Evolutionary conservation across 2,113 vertebrate species (phyloP), one percentile per base, ranked within the genome.

Genomic region (Cervus canadensis): DNA sequence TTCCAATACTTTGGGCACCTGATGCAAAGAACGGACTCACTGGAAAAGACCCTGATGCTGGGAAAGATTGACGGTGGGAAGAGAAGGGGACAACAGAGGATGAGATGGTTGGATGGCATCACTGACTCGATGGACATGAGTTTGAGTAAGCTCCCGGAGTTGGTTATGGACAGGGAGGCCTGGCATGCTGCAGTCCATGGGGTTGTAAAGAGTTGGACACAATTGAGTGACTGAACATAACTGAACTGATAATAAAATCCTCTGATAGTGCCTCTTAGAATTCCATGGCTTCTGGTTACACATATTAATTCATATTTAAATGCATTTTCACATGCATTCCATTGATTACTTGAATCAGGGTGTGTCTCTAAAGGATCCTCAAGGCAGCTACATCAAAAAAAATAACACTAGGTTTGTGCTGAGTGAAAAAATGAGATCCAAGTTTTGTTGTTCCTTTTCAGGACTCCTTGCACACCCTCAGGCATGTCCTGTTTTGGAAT

Each of bases 181-280:
- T 71, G 67, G 19, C 10, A 0, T 40, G 19, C n/a, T 40, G 67
- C 19, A 40, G 9, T 71, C n/a, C 10, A 40, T 40, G n/a, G 19
- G 19, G n/a, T 71, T 0, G 0, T 36, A 71, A 36, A 71, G n/a
- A 40, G n/a, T 71, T 0, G 0, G 10, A 71, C 19, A 71, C 10
- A 71, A 13, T 0, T 71, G 67, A 71, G n/a, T 1, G 5, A 36
- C n/a, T 71, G n/a, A 71, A 23, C n/a, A n/a, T 4, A 67, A 67
- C 8, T 71, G 67, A 71, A 71, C 67, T 71, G 67, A 71, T 52
- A 67, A 64, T 50, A n/a, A 62, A 43, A 7, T 26, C 21, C 83
- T 45, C 1, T n/a, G 64, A 60, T 81, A 23, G 71, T 43, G 83
- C 87, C 30, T 48, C 14, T 76, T 26, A 21, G 48, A 76, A 59